A percentile compares a stretch with the other conserved stretches of the same genome.
Evolutionary conservation across 2,797 vertebrate species (phyloP).

Genomic region (Acestrorhynchus altus): DNA sequence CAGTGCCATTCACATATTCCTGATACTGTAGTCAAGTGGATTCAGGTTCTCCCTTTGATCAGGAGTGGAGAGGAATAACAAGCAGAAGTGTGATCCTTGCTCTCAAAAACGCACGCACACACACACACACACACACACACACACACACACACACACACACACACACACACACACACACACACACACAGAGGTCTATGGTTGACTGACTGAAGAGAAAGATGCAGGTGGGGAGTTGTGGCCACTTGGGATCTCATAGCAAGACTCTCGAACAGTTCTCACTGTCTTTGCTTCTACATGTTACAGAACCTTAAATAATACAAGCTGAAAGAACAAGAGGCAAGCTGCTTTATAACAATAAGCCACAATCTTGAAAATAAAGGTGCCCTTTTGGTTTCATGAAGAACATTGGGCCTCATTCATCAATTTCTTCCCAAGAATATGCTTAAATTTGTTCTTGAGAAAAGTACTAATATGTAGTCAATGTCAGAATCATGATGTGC

Average conservation of each 20-base stretch:
- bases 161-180: slow-evolving; percentile 16
- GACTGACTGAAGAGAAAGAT: slow-evolving; percentile 24
- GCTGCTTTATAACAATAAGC: background rate
- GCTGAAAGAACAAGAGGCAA: background rate
- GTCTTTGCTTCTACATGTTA: background rate
- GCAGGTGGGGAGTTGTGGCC: slow-evolving; percentile 46
- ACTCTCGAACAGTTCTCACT: slow-evolving; percentile 20
- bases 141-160: slow-evolving; percentile 13
- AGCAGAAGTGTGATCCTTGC: slow-evolving; percentile 68
- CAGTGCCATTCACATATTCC: slow-evolving; percentile 64
- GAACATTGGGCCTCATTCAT: no score
- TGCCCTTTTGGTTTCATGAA: no score
- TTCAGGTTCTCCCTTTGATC: slow-evolving; percentile 80
- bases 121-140: slow-evolving; percentile 13
- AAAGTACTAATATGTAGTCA: no score
- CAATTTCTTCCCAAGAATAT: no score
- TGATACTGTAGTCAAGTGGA: slow-evolving; percentile 74
- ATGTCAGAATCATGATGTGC: no score
- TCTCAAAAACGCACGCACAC: slow-evolving; percentile 12
- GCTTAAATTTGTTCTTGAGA: no score
- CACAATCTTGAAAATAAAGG: no score
- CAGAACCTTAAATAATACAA: background rate
- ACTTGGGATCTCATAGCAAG: slow-evolving; percentile 41
- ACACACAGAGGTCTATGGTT: slow-evolving; percentile 7
- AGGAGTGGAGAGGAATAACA: slow-evolving; percentile 76